Percentiles rank a stretch among this genome's conserved stretches.
These are phyloP conservation scores for Micromesistius poutassou DNA, from an alignment of 2,797 vertebrate genomes.

Conservation along the genomic window DNA sequence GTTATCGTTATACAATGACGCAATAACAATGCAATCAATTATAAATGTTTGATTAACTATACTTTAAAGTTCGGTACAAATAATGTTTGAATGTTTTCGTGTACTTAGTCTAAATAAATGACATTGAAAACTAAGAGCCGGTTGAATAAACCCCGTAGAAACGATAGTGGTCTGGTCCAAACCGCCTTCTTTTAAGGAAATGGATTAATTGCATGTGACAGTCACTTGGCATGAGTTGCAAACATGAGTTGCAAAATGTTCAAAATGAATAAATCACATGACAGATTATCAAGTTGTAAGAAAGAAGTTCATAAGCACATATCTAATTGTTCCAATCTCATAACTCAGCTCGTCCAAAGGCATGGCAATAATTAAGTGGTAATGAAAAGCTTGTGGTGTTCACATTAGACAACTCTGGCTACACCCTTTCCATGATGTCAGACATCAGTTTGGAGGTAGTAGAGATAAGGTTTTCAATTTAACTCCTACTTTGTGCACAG, in stretches of 20 bases:
- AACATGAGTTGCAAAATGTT: background rate
- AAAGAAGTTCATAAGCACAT: background rate
- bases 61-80: background rate
- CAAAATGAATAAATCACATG: background rate
- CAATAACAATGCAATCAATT: background rate
- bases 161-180: slow-evolving; percentile 39
- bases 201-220: slow-evolving; percentile 9
- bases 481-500: background rate
- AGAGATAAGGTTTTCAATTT: background rate
- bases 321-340: background rate
- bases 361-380: background rate
- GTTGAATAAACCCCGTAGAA: slow-evolving; percentile 1
- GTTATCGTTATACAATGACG: background rate
- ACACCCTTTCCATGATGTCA: background rate
- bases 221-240: background rate
- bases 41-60: background rate
- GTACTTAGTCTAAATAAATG: background rate
- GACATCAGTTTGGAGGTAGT: background rate
- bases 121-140: background rate
- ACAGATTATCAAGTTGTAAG: background rate
- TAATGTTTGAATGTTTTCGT: background rate
- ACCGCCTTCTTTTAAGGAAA: slow-evolving; percentile 29
- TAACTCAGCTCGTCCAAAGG: background rate
- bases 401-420: background rate
- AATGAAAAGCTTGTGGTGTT: background rate